Evolutionary conservation across 2,113 vertebrate species (phyloP).

Genomic region (Cyrtonyx montezumae): DNA sequence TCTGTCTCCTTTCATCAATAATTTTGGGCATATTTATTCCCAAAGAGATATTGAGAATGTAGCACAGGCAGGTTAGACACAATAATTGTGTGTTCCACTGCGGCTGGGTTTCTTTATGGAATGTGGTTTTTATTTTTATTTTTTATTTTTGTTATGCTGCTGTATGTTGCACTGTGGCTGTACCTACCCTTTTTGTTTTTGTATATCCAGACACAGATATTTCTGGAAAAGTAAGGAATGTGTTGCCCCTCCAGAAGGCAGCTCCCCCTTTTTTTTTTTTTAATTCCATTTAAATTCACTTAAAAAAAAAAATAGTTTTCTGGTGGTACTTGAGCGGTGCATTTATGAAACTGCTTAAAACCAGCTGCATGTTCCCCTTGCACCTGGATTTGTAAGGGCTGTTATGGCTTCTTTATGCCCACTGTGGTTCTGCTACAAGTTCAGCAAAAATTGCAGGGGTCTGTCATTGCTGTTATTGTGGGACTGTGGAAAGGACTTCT

Average conservation of each 20-base stretch:
- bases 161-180: not conserved
- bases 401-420: not conserved
- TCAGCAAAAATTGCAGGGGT: not conserved
- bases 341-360: not conserved
- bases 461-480: not conserved
- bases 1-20: not conserved
- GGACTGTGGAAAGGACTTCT: not conserved
- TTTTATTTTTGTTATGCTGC: not conserved
- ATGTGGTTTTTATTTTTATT: not conserved
- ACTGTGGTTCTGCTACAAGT: not conserved
- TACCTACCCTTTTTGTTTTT: not conserved
- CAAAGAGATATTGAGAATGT: not conserved
- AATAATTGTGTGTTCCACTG: not conserved
- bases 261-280: not conserved
- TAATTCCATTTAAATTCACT: not conserved
- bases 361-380: not conserved
- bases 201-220: not conserved
- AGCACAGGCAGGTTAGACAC: not conserved
- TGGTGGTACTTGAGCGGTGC: not conserved
- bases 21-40: not conserved
- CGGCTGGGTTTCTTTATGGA: not conserved
- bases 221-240: not conserved
- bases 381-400: not conserved
- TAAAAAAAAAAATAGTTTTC: not conserved
- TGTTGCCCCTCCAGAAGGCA: not conserved